Evolutionary conservation across 1,140 invertebrate genomes (phyloP), one percentile per base, ranked within the genome.

Genomic region (Papilio helenus): DNA sequence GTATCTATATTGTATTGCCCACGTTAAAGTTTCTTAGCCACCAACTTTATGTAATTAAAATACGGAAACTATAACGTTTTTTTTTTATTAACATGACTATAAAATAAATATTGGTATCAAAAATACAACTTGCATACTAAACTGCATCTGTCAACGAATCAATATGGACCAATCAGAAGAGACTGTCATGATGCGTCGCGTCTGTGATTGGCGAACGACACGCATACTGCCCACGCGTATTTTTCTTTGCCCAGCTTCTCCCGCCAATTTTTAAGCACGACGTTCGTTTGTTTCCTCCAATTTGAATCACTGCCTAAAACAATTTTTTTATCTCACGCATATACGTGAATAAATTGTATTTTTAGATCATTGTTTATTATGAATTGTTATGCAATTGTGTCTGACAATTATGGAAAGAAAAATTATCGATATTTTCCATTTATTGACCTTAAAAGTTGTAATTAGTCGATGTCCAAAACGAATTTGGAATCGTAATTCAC

Each of bases 401-500:
- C n/a, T 0, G 4, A 58, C 7, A 10, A 23, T 58, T 58, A 9
- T 23, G 51, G n/a, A 58, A 58, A 8, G 23, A 26, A 26, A 61
- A 10, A 58, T 58, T 2, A 23, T 23, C 26, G 26, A 68, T 68
- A 61, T 61, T 14, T 9, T 23, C 23, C 1, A 68, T 68, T 3
- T 16, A 68, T 68, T 34, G 23, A 7, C 23, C 14, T 26, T 12
- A 23, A 29, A 68, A 68, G 23, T 68, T 68, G 26, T 68, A 68
- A 68, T 68, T 68, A 34, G 61, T 68, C 26, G 23, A 12, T 29
- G 61, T 68, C 34, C 14, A 44, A 72, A 72, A 42, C 71, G 18
- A 68, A 42, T 72, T 72, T 18, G 16, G 34, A n/a, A 18, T 39
- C n/a, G 72, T n/a, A 49, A 49, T 74, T 23, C 72, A 49, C 44